These are phyloP conservation scores for Luidia sarsii DNA, from an alignment of 53 echinoderm and acorn worm species.

Conservation along the genomic window DNA sequence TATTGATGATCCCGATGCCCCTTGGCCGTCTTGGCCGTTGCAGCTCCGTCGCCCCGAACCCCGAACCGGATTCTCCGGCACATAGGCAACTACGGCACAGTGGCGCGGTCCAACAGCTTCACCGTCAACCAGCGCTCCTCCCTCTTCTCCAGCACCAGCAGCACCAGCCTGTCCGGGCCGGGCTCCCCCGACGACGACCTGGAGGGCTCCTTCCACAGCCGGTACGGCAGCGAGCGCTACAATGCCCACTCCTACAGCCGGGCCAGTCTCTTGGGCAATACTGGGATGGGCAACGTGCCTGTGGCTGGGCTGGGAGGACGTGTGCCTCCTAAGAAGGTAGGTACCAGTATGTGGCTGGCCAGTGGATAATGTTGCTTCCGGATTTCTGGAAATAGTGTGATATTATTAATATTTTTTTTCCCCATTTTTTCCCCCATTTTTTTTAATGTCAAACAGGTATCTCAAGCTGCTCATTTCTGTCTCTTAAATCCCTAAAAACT, in stretches of 20 bases:
- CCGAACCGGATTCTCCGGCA: constrained; percentile 28
- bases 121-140: constrained; percentile 76
- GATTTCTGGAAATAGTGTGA: neutral
- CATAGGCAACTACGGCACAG: constrained; percentile 82
- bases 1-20: too few species aligned
- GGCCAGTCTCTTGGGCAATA: constrained; percentile 53
- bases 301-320: constrained; percentile 87
- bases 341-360: neutral
- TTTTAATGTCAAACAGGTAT: too few species aligned
- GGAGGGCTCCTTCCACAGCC: constrained; percentile 71
- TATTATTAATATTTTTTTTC: neutral
- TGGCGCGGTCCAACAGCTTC: constrained; percentile 83
- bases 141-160: constrained; percentile 66
- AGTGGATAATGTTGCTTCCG: too few species aligned
- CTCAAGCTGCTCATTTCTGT: too few species aligned
- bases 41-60: constrained; percentile 11
- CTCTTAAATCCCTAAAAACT: too few species aligned
- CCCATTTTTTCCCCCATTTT: too few species aligned
- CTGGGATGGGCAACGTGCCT: constrained; percentile 98
- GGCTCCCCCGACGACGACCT: constrained; percentile 83
- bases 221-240: constrained; percentile 73
- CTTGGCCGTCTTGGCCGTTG: too few species aligned
- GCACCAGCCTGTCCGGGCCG: constrained; percentile 75
- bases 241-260: constrained; percentile 58
- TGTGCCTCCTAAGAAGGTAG: constrained; percentile 82